A percentile compares a stretch with the other conserved stretches of the same genome.
Conservation (phyloP, 2,113 vertebrate genomes). For the Laticauda colubrina region DNA sequence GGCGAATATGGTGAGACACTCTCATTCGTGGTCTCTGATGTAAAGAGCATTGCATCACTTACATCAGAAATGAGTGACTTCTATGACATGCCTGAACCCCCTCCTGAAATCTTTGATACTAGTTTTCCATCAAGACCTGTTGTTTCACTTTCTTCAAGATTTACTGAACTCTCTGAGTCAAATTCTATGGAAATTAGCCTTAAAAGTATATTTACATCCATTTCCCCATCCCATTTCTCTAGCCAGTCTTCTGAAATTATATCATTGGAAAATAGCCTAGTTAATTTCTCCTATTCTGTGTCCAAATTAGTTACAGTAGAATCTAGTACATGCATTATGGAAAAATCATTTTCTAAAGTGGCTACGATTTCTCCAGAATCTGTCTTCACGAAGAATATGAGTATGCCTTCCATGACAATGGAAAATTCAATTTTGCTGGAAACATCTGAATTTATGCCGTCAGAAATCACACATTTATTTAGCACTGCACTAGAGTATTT, state of each 20-base stretch:
- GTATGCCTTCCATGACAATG: rapidly evolving
- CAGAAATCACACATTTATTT: slow-evolving; percentile 39
- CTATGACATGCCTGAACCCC: slow-evolving; percentile 77
- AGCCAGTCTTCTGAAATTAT: slow-evolving; percentile 26
- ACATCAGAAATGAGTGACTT: slow-evolving; percentile 69
- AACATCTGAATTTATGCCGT: slow-evolving; percentile 28
- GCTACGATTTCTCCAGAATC: slow-evolving; percentile 6
- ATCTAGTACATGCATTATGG: neutral
- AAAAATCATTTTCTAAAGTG: neutral
- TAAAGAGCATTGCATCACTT: slow-evolving; percentile 61
- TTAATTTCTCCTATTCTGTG: neutral
- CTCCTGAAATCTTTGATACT: slow-evolving; percentile 79
- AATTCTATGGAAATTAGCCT: slow-evolving; percentile 25
- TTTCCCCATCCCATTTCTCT: slow-evolving; percentile 43
- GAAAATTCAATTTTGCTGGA: neutral
- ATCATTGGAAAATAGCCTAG: neutral
- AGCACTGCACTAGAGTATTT: neutral
- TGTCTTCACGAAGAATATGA: neutral
- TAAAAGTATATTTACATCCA: slow-evolving; percentile 30
- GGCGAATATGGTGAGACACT: slow-evolving; percentile 83
- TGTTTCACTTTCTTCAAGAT: slow-evolving; percentile 73
- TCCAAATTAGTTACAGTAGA: rapidly evolving
- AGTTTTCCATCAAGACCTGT: slow-evolving; percentile 81
- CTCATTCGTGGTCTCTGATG: slow-evolving; percentile 66
- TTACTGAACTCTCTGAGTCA: slow-evolving; percentile 25